These are phyloP conservation scores for Fragum fragum DNA, from an alignment of 2,888 invertebrate species.

Conservation along the genomic window DNA sequence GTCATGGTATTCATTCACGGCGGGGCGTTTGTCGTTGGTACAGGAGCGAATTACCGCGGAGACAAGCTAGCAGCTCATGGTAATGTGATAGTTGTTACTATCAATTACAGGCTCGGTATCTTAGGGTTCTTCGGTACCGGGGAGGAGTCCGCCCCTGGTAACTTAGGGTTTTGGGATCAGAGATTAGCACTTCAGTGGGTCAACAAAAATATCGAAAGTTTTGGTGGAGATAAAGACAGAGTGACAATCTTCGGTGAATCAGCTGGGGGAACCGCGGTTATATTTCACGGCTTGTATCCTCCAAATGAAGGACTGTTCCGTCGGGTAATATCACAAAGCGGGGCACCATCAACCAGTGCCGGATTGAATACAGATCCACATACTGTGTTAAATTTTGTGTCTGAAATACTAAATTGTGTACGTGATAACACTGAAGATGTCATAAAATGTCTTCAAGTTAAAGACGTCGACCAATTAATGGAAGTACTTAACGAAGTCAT, in stretches of 20 bases:
- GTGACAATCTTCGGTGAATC: constrained; percentile 28
- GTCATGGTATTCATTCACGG: constrained; percentile 36
- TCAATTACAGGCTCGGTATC: constrained; percentile 14
- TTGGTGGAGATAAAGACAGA: constrained; percentile 7
- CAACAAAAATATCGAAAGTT: constrained; percentile 6
- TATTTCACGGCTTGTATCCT: constrained; percentile 18
- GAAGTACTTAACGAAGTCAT: background rate
- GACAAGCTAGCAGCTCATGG: constrained; percentile 3
- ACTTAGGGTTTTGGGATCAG: constrained; percentile 28
- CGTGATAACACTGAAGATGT: background rate
- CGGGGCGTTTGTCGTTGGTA: constrained; percentile 6
- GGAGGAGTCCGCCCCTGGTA: constrained; percentile 13
- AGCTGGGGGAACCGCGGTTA: background rate
- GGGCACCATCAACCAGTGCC: background rate
- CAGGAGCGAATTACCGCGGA: background rate
- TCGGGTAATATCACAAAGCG: constrained; percentile 21
- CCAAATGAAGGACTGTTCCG: constrained; percentile 8
- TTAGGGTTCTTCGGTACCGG: constrained; percentile 19
- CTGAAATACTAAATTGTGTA: background rate
- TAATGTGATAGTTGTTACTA: constrained; percentile 25
- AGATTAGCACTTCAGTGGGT: constrained; percentile 23
- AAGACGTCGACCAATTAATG: background rate
- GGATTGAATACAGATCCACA: background rate
- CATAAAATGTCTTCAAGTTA: constrained; percentile 9
- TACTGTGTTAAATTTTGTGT: background rate